Base-by-base conservation (phyloP, 1,140 invertebrate species). In the Lucilia cuprina region DNA sequence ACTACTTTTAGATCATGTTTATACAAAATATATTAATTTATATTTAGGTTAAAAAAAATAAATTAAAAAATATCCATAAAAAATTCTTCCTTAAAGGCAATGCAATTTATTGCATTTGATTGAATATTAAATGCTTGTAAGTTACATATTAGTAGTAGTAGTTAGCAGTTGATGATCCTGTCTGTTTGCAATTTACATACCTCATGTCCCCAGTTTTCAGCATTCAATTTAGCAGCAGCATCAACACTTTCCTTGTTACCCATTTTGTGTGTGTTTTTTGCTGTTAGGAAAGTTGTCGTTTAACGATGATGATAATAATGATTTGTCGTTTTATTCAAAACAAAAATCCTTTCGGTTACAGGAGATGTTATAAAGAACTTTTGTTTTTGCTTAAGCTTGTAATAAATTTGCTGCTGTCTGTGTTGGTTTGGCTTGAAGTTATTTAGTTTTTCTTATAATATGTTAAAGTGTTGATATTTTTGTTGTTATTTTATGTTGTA, bases 161-260 rank as follows among this genome's bases (percentile, higher is more conserved):
- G 55, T n/a, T n/a, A 2, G 25, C 25, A 30, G 25, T 30, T 30
- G 55, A 4, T 17, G 55, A 17, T 70, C 8, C 8, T 70, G 19
- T n/a, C 5, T 60, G 0, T 30, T 30, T 30, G 25, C 3, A n/a
- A n/a, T 17, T 30, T 78, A 93, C 93, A 92, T 93, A 95, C 94
- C 94, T 95, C 94, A 92, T 94, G 94, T 92, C 94, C 94, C 94
- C 94, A 95, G 92, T 94, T 94, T 93, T 94, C 94, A 91, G 94
- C 92, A 92, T 94, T 94, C 92, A 94, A 93, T 93, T 94, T 94
- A 83, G 89, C 90, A 91, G 94, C 94, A 91, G 94, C 94, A 91
- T 95, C 94, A 89, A 94, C 94, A 92, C 94, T 95, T 90, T 94
- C 94, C 93, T 95, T 95, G 90, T 94, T 94, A 92, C 94, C 94